Base-by-base conservation (phyloP, 2,113 vertebrate species). In the Arothron firmamentum region DNA sequence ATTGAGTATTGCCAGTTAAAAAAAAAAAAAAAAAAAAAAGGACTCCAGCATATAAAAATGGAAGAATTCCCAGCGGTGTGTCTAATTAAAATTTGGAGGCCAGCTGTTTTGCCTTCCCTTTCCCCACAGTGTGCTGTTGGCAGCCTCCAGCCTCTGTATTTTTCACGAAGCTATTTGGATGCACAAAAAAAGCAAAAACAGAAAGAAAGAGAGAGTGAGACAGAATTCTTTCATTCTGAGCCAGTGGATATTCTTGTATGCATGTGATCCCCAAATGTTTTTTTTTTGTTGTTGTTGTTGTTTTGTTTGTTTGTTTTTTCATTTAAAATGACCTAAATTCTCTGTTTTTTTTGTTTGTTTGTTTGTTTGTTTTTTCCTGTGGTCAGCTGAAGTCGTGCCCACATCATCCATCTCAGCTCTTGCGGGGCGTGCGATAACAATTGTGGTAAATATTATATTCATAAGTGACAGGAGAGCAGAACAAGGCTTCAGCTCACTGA, bases 31-130 rank as follows among this genome's bases (percentile, higher is more conserved):
- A 70, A 77, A 73, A 38, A 38, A 9, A 38, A 31, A 31, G 52
- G 56, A 74, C 62, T 72, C 70, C 19, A 65, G 66, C 69, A 64
- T 58, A 51, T 79, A 75, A 86, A 86, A 84, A 80, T 82, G 80
- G 77, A 84, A 81, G 77, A 84, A 86, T 84, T 87, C 88, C 84
- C 82, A 81, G 38, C 77, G 77, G 84, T 84, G 79, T 76, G 53
- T 87, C 80, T 88, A 89, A 91, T 89, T 90, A 89, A 89, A 90
- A 90, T 82, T 79, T 79, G 57, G 72, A 87, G 86, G 82, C 87
- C 86, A 91, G 88, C 87, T 91, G 88, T 88, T 89, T 87, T 88
- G 81, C 84, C 78, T 87, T 84, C 82, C 66, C 77, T 82, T 81
- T 82, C 88, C 85, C 88, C 19, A 53, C 78, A 69, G 86, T 75